These are phyloP conservation scores for Zaprionus nigranus DNA, from an alignment of 1,140 invertebrate species.

Conservation along the genomic window DNA sequence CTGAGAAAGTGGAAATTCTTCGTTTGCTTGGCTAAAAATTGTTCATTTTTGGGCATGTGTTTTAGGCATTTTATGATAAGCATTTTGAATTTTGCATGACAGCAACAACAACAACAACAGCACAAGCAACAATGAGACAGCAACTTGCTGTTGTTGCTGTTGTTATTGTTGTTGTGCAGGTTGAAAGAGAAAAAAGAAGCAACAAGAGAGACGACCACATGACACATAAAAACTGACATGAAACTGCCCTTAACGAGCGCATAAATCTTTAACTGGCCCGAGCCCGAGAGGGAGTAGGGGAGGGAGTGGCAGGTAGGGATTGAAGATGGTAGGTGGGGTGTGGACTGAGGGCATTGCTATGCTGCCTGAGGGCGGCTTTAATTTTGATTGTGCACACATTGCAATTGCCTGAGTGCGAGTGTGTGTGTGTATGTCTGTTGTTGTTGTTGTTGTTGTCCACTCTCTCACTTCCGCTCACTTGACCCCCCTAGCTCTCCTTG, in stretches of 20 bases:
- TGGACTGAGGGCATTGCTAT: not conserved
- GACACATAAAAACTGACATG: conserved; percentile 79
- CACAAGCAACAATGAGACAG: conserved; percentile 9
- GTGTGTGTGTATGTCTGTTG: conserved; percentile 10
- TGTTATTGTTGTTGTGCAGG: not conserved
- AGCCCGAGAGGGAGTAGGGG: not conserved
- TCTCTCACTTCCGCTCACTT: not conserved
- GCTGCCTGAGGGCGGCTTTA: conserved; percentile 28
- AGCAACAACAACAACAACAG: conserved; percentile 32
- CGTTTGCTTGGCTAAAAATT: not conserved
- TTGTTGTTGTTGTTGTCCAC: conserved; percentile 9
- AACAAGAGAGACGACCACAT: conserved; percentile 41
- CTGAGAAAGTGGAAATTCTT: conserved; percentile 8
- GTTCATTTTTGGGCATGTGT: conserved; percentile 18
- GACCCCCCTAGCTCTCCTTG: too few relatives aligned
- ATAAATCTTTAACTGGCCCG: conserved; percentile 80
- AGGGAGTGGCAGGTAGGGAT: not conserved
- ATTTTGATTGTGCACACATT: conserved; percentile 54
- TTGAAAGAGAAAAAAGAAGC: conserved; percentile 8
- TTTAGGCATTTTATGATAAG: conserved; percentile 54
- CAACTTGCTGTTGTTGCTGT: not conserved
- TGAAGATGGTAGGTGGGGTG: not conserved
- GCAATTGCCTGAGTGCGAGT: conserved; percentile 24
- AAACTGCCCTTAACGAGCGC: conserved; percentile 78
- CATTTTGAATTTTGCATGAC: conserved; percentile 60